Evolutionary conservation across 2,113 vertebrate genomes (phyloP), one percentile per base, ranked within the genome.

Genomic region (Sula dactylatra): DNA sequence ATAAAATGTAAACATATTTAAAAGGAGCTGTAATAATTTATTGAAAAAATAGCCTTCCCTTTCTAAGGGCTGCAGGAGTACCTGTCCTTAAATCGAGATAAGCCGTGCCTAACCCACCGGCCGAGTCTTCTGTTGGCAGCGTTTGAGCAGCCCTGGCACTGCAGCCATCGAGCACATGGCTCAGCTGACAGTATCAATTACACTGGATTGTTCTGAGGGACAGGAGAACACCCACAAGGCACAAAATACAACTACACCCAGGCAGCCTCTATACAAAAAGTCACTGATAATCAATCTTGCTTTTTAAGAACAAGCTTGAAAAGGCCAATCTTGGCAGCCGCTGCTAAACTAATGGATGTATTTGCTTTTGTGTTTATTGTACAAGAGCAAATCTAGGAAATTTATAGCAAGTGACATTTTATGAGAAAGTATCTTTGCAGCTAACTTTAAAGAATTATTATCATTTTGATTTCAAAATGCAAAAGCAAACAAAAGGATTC

Each of bases 101-200:
- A 89, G 24, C 54, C 1, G 15, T 11, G 9, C 29, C 44, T 58
- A 47, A 42, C 32, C 65, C 55, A 36, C 16, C 47, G 29, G n/a
- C 36, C 4, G 0, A 64, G 67, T 13, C 15, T 22, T 29, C 22
- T 2, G 6, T 8, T 38, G 42, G 88, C 78, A 62, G 69, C 4
- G 1, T 11, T 3, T 11, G 70, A 54, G 34, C 45, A 81, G 61
- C 61, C 55, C 49, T 8, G 5, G 69, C 5, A 1, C 65, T 25
- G 52, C 18, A 32, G 80, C 42, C 81, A 20, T 0, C 0, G 36
- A 61, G 58, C 83, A 25, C 26, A 0, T 0, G 1, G 69, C 67
- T 73, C 86, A 27, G 52, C 70, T 55, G 40, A 69, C 65, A 71
- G 66, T 8, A 14, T 84, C 2, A 0, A 10, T 87, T 36, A 58